Evolutionary conservation across 2,113 vertebrate genomes (phyloP), one percentile per base, ranked within the genome.

Genomic region (Taurulus bubalis): DNA sequence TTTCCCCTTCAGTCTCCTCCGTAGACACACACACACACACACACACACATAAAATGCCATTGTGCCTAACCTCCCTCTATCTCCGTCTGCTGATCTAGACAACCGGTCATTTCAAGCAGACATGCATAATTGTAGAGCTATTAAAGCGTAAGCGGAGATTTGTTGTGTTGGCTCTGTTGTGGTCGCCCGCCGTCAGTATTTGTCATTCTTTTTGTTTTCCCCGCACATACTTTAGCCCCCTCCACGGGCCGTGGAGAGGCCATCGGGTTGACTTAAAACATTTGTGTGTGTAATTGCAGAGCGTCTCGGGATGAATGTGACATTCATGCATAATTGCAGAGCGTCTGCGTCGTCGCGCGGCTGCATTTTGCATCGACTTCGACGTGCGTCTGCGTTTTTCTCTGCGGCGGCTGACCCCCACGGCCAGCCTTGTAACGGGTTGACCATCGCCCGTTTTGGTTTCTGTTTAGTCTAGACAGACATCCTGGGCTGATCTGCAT

Each of bases 401-500:
- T 38, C 30, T 32, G 30, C 30, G 4, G 30, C 30, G n/a, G n/a
- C n/a, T n/a, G n/a, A n/a, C 34, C 34, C 34, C 34, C 38, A 8
- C 38, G 73, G 84, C 91, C 89, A 92, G 89, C 83, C 88, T 86
- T 83, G 84, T 88, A 88, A 84, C 63, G n/a, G 78, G 90, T 77
- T 88, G 87, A 88, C 89, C 80, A 38, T 84, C 62, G 90, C 82
- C 89, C 90, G 86, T 85, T 92, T 92, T 86, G 84, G 79, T 92
- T 84, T 80, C 47, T 90, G 91, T 94, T 94, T 93, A 92, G 93
- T 95, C 93, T 95, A 93, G 94, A 92, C 91, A 79, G 82, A 92
- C 91, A 93, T 95, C 92, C 93, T 94, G 90, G 65, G 69, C 88
- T 87, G 91, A 90, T 90, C 86, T 93, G 90, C 88, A 84, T 92